Evolutionary conservation across 2,888 invertebrate species (phyloP).

Genomic region (Amphipyra berbera): DNA sequence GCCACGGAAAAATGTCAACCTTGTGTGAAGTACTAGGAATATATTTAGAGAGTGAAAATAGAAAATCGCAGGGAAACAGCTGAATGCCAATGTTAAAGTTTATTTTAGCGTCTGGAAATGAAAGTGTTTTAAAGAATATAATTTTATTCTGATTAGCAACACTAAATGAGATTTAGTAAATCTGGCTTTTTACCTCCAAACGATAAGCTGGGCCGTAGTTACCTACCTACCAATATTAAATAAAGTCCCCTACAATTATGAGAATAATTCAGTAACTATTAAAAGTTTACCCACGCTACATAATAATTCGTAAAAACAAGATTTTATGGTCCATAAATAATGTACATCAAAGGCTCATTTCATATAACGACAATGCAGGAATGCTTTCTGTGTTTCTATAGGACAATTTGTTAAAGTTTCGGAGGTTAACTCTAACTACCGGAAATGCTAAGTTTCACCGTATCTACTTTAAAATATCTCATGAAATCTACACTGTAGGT

Average conservation of each 20-base stretch:
- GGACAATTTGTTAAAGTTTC: conserved; percentile 25
- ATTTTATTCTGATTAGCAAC: conserved; percentile 22
- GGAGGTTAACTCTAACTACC: not conserved
- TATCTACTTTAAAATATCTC: not conserved
- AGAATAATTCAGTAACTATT: conserved; percentile 45
- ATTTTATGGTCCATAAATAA: conserved; percentile 56
- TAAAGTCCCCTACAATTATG: conserved; percentile 20
- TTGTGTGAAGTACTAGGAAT: conserved; percentile 73
- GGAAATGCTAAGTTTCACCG: not conserved
- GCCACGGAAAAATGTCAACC: conserved; percentile 77
- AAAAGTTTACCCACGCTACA: conserved; percentile 40
- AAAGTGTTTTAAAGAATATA: conserved; percentile 46
- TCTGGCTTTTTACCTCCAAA: not conserved
- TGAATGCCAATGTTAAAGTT: conserved; percentile 86
- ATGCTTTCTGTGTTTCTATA: conserved; percentile 21
- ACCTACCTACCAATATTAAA: not conserved
- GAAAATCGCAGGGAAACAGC: conserved; percentile 81
- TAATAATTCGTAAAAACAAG: conserved; percentile 54
- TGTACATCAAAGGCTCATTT: conserved; percentile 48
- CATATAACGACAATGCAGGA: conserved; percentile 29
- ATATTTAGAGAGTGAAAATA: conserved; percentile 83
- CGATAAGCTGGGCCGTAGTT: not conserved
- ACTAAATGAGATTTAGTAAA: conserved; percentile 11
- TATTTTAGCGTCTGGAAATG: conserved; percentile 75
- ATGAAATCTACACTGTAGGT: not conserved